phyloP scores from a whole-genome alignment of 2,888 invertebrate genomes.

The Heteropelma amictum region DNA sequence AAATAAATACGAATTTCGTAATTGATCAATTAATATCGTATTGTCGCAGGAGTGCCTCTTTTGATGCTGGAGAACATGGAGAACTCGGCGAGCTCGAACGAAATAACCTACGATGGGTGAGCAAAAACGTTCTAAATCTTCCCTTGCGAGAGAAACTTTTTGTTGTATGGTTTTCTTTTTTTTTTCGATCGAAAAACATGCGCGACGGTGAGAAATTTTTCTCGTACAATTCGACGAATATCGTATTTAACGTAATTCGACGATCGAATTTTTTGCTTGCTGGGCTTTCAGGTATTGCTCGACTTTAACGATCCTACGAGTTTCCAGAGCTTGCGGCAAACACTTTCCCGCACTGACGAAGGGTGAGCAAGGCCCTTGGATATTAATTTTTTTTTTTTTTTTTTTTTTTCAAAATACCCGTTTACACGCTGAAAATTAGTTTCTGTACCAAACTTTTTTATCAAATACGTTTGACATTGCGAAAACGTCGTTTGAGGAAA shows the following conservation, averaged over 20 bases:
- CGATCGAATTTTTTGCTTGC: constrained; percentile 4
- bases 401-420: neutral
- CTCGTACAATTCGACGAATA: no score
- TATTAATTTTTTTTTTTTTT: constrained; percentile 21
- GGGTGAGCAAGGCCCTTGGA: constrained; percentile 79
- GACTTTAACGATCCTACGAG: constrained; percentile 89
- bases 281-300: constrained; percentile 87
- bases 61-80: constrained; percentile 44
- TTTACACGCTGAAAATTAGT: no score
- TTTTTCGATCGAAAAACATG: no score
- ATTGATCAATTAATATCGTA: neutral
- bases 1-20: no score
- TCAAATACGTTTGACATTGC: no score
- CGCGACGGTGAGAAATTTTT: no score
- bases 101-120: constrained; percentile 43
- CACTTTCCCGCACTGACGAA: constrained; percentile 80
- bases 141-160: no score
- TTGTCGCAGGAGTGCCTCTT: constrained; percentile 49
- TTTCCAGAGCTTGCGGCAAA: constrained; percentile 84
- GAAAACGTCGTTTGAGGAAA: no score
- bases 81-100: constrained; percentile 18
- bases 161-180: no score
- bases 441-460: neutral
- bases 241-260: no score
- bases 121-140: no score